A percentile compares a stretch with the other conserved stretches of the same genome.
Evolutionary conservation across 2,888 invertebrate species (phyloP).

Genomic region (Brachynemurus nebulosus): DNA sequence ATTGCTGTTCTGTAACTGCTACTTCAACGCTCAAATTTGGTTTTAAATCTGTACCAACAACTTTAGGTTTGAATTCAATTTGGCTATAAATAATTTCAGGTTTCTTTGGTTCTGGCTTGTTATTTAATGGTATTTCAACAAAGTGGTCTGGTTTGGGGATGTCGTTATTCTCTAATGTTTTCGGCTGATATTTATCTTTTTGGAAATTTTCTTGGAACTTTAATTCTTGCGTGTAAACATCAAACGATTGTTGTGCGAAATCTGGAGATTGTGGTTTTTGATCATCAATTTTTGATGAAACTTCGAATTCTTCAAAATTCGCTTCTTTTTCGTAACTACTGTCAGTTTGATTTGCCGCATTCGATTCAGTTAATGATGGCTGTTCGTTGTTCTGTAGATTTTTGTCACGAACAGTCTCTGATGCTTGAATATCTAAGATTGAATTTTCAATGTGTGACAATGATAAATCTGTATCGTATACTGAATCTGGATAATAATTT

Average conservation of each 20-base stretch:
- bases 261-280: no score
- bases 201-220: no score
- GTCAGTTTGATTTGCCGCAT: slow-evolving; percentile 16
- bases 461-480: slow-evolving; percentile 35
- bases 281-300: neutral
- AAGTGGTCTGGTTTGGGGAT: neutral
- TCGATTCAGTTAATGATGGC: slow-evolving; percentile 21
- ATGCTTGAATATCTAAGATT: slow-evolving; percentile 28
- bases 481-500: slow-evolving; percentile 32
- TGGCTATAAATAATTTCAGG: slow-evolving; percentile 1
- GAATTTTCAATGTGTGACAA: slow-evolving; percentile 35
- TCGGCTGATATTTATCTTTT: no score
- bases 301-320: slow-evolving; percentile 9
- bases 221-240: no score
- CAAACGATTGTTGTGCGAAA: neutral
- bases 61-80: slow-evolving; percentile 8
- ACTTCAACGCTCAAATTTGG: slow-evolving; percentile 4
- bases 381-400: slow-evolving; percentile 23
- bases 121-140: slow-evolving; percentile 4
- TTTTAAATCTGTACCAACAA: slow-evolving; percentile 11
- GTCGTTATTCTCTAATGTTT: neutral
- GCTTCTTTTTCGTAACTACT: slow-evolving; percentile 13
- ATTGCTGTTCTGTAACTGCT: neutral
- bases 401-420: no score
- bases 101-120: neutral